A percentile compares a stretch with the other conserved stretches of the same genome.
Evolutionary conservation across 1,140 invertebrate genomes (phyloP).

Genomic region (Drosophila nigrodunni): DNA sequence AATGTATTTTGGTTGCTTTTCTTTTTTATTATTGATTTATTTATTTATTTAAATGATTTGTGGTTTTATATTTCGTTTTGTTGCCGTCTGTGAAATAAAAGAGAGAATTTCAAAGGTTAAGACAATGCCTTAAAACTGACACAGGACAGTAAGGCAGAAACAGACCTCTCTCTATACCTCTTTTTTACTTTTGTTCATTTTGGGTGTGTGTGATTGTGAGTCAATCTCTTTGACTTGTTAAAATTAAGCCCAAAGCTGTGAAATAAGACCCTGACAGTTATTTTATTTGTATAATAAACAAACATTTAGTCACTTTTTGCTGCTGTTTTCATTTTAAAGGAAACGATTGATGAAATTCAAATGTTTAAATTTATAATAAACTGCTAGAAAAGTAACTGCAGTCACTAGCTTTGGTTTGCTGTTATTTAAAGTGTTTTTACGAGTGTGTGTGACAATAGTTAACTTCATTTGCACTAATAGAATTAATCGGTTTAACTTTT

Average conservation of each 20-base stretch:
- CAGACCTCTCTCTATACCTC: slow-evolving; percentile 41
- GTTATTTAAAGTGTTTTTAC: too few relatives aligned
- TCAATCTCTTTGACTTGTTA: slow-evolving; percentile 42
- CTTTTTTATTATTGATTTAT: slow-evolving; percentile 53
- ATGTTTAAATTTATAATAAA: too few relatives aligned
- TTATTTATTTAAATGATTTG: slow-evolving; percentile 6
- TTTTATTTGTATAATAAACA: slow-evolving; percentile 15
- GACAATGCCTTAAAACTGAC: slow-evolving; percentile 40
- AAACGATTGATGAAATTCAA: too few relatives aligned
- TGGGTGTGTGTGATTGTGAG: slow-evolving; percentile 52
- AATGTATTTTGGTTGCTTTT: slow-evolving; percentile 12
- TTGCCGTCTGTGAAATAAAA: slow-evolving; percentile 53
- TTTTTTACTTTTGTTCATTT: background rate
- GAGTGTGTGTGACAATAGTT: too few relatives aligned
- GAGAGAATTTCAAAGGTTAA: slow-evolving; percentile 41
- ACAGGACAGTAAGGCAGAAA: slow-evolving; percentile 23
- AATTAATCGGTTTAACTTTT: too few relatives aligned
- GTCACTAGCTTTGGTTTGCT: too few relatives aligned
- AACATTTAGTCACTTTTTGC: slow-evolving; percentile 8
- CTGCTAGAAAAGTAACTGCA: too few relatives aligned
- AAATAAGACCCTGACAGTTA: slow-evolving; percentile 14
- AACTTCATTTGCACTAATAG: too few relatives aligned
- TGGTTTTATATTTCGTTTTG: slow-evolving; percentile 13
- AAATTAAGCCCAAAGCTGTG: slow-evolving; percentile 22
- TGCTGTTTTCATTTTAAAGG: too few relatives aligned